Conservation (phyloP, 1,140 invertebrate genomes). For the Meloidogyne chitwoodi region DNA sequence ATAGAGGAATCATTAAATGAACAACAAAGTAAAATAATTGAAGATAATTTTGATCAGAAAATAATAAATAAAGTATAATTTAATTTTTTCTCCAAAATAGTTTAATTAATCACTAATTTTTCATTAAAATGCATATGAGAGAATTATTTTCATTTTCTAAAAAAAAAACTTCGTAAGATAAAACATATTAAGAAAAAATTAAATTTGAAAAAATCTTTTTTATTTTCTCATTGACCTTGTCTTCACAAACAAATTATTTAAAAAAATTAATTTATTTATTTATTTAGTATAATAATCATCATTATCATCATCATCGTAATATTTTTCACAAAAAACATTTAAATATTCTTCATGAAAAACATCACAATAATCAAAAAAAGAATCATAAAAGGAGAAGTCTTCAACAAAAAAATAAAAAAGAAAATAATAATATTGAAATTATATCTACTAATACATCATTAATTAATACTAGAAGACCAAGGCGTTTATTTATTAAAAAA, state of each 20-base stretch:
- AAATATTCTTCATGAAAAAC: background rate
- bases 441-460: no score
- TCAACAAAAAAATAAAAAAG: background rate
- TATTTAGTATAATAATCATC: background rate
- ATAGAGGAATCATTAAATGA: no score
- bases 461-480: background rate
- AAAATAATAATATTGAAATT: background rate
- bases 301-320: background rate
- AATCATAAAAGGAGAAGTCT: background rate
- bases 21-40: no score
- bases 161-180: no score
- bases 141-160: no score
- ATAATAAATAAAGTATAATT: no score
- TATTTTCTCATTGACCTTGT: background rate
- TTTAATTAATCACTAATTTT: no score
- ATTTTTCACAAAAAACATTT: background rate
- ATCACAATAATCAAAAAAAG: background rate
- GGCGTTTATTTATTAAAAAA: background rate
- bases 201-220: background rate
- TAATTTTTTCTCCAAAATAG: no score
- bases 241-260: background rate
- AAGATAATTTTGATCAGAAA: no score
- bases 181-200: background rate
- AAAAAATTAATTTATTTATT: background rate
- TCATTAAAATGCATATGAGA: no score